Base-by-base conservation (phyloP, 1,140 invertebrate species). In the Brachionus calyciflorus region DNA sequence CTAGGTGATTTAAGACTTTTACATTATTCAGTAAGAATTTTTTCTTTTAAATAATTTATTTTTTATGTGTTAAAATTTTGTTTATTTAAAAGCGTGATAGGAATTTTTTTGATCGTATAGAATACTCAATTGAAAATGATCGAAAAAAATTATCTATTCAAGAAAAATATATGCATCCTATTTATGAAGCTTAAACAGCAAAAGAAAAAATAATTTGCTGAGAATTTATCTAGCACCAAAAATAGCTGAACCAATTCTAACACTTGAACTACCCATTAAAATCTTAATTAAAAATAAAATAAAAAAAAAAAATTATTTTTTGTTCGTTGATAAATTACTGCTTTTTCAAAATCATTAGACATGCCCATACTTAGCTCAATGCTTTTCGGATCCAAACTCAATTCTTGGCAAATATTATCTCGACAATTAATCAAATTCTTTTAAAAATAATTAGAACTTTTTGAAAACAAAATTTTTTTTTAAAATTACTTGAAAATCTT, bases 311-410 rank as follows among this genome's bases (percentile, higher is more conserved):
- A 17, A 24, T 55, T 51, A 17, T 51, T 51, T 1, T 17, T 9
- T 17, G 19, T 14, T 51, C 19, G 1, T 17, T n/a, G 19, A 55
- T 9, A 21, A 55, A 28, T 26, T 89, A 96, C 93, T 30, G 96
- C 96, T 85, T 94, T 90, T 86, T 95, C 93, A 88, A 89, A 99
- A 87, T 99, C 96, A 81, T 86, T 87, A 0, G 95, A 97, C 96
- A 99, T 99, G 82, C 96, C 96, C 96, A 99, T 99, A 53, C 94
- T 97, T 53, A 99, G 85, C 82, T 96, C 90, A 5, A 98, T 81
- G 65, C 90, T 83, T 65, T 90, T 87, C 75, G 85, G 80, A 78
- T 89, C 83, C 17, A 94, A 80, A 5, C 86, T 83, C 14, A 94
- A 85, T 78, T 88, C 85, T 76, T 90, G 81, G 81, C 90, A 91